A percentile compares a stretch with the other conserved stretches of the same genome.
Conservation (phyloP, 2,113 vertebrate genomes). For the Pachyramphus minor region DNA sequence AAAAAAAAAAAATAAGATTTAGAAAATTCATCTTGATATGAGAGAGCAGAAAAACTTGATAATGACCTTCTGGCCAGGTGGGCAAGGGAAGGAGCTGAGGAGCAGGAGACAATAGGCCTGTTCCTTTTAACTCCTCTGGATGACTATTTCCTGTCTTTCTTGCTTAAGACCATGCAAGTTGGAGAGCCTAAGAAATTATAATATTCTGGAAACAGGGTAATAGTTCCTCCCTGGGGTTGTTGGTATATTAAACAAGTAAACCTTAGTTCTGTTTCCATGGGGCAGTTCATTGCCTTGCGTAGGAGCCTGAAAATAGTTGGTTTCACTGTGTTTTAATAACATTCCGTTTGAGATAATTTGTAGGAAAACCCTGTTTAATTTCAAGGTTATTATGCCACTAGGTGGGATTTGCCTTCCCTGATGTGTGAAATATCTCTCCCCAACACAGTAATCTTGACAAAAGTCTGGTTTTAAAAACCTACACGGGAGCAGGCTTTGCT, state of each 20-base stretch:
- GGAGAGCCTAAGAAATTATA: not conserved
- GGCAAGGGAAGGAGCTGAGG: not conserved
- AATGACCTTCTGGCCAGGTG: accelerated
- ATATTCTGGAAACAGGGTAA: not conserved
- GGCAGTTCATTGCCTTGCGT: not conserved
- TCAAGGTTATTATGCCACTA: not conserved
- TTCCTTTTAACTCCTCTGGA: not conserved
- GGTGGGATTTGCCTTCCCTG: not conserved
- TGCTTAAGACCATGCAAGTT: not conserved
- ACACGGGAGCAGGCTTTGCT: not conserved
- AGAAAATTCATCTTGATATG: not conserved
- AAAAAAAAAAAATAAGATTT: not conserved
- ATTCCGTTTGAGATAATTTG: not conserved
- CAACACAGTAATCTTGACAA: not conserved
- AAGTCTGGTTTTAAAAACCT: not conserved
- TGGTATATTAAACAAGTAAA: not conserved
- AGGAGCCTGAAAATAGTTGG: not conserved
- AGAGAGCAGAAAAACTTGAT: not conserved
- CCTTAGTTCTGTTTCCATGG: not conserved
- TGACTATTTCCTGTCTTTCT: not conserved
- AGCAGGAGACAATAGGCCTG: not conserved
- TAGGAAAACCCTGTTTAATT: not conserved
- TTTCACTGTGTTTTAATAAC: not conserved
- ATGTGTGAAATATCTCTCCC: not conserved
- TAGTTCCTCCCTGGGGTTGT: not conserved